phyloP scores from a whole-genome alignment of 1,140 invertebrate species.

The Calephelis nemesis region DNA sequence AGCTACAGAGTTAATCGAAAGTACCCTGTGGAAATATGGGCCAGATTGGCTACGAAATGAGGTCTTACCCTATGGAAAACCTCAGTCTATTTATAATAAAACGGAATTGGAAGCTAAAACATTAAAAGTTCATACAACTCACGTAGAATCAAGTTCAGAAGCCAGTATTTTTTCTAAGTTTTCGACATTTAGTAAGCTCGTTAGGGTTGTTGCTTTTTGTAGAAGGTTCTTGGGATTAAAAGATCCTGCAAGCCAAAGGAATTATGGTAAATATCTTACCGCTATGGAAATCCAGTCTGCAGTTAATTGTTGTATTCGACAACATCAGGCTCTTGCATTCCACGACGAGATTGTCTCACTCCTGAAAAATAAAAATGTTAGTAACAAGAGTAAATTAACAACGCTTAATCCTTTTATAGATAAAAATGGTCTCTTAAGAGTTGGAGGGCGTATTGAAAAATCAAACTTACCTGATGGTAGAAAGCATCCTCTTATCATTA shows the following conservation, averaged over 20 bases:
- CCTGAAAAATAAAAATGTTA: neutral
- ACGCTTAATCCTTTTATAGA: neutral
- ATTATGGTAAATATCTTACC: neutral
- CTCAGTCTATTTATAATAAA: neutral
- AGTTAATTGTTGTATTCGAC: neutral
- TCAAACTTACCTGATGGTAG: neutral
- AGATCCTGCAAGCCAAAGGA: neutral
- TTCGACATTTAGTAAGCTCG: neutral
- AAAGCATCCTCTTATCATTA: neutral
- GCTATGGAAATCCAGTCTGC: neutral
- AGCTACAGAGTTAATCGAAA: slow-evolving; percentile 6
- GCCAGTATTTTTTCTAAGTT: neutral
- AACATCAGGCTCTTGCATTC: neutral
- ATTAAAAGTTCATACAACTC: neutral
- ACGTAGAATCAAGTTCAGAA: neutral
- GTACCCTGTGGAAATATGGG: slow-evolving; percentile 2
- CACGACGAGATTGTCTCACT: neutral
- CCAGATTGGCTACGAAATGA: neutral
- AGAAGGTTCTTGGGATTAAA: neutral
- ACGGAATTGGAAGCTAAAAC: neutral
- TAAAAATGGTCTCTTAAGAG: slow-evolving; percentile 2
- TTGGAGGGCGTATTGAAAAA: neutral
- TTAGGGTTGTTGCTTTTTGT: neutral
- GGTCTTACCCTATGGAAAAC: neutral
- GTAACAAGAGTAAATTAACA: neutral